Percentiles rank a stretch among this genome's conserved stretches.
Evolutionary conservation across 2,888 invertebrate species (phyloP).

Genomic region (Drosophila mettleri): DNA sequence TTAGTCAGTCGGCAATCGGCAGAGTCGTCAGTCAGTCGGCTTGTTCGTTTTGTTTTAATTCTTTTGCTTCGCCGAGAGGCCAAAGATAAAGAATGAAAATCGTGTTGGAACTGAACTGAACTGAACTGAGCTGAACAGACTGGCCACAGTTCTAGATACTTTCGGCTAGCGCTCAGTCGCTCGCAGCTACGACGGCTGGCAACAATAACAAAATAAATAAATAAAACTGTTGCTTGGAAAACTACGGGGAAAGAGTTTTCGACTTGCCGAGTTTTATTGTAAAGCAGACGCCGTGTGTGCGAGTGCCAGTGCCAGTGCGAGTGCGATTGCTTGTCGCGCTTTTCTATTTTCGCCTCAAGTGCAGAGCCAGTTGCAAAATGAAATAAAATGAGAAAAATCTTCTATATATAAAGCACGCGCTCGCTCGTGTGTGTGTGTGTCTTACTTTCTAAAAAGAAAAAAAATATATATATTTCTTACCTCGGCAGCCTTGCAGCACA

Average conservation of each 20-base stretch:
- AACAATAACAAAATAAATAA: constrained; percentile 46
- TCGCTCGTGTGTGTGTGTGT: constrained; percentile 55
- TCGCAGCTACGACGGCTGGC: constrained; percentile 67
- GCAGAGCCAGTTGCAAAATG: constrained; percentile 53
- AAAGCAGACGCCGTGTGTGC: constrained; percentile 59
- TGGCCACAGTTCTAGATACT: constrained; percentile 80
- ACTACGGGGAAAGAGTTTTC: constrained; percentile 39
- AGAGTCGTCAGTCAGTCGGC: constrained; percentile 11
- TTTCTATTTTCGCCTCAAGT: constrained; percentile 79
- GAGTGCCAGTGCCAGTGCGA: background rate
- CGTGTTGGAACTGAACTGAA: constrained; percentile 33
- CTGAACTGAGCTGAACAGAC: too few relatives aligned
- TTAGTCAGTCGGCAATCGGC: constrained; percentile 16
- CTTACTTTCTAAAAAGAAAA: constrained; percentile 72
- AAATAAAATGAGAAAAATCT: constrained; percentile 32
- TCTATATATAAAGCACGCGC: constrained; percentile 55
- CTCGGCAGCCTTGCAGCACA: constrained; percentile 37
- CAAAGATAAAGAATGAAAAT: constrained; percentile 71
- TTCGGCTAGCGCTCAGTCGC: constrained; percentile 65
- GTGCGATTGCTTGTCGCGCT: constrained; percentile 67
- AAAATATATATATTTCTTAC: constrained; percentile 30
- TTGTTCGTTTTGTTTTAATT: constrained; percentile 75
- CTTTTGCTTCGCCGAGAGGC: constrained; percentile 65
- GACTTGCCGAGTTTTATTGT: constrained; percentile 55
- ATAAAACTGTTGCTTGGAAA: constrained; percentile 47